phyloP scores from a whole-genome alignment of 2,113 vertebrate genomes.

The Melanocharis versteri region DNA sequence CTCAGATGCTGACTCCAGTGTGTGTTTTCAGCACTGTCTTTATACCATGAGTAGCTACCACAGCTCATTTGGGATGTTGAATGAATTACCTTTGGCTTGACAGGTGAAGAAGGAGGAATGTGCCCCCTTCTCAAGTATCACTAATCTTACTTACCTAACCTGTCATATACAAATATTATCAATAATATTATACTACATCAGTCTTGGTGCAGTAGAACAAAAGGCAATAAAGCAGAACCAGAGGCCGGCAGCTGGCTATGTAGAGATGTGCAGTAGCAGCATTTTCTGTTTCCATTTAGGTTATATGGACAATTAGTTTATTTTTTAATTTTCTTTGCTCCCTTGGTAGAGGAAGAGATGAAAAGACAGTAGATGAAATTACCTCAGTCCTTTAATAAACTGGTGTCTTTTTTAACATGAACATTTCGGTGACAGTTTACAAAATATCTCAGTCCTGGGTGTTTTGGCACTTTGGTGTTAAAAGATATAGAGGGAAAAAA shows the following conservation, averaged over 20 bases:
- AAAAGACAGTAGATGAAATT: neutral
- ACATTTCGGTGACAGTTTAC: neutral
- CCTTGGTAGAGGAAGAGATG: neutral
- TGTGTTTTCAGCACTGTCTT: neutral
- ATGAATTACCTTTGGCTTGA: neutral
- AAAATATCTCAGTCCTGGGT: neutral
- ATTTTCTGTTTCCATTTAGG: neutral
- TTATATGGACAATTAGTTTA: neutral
- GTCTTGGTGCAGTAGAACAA: neutral
- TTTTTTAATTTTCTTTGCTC: neutral
- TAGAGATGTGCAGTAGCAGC: neutral
- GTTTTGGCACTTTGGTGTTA: neutral
- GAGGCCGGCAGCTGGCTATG: neutral
- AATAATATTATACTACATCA: neutral
- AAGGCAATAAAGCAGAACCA: neutral
- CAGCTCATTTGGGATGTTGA: neutral
- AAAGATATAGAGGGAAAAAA: neutral
- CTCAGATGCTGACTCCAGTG: neutral
- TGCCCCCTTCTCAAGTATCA: neutral
- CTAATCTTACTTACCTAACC: neutral
- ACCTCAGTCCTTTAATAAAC: neutral
- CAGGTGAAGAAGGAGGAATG: neutral
- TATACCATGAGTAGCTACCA: neutral
- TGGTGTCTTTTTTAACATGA: neutral
- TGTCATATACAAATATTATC: neutral